A percentile compares a stretch with the other conserved stretches of the same genome.
phyloP scores from a whole-genome alignment of 2,797 vertebrate species.

The Megalops cyprinoides region DNA sequence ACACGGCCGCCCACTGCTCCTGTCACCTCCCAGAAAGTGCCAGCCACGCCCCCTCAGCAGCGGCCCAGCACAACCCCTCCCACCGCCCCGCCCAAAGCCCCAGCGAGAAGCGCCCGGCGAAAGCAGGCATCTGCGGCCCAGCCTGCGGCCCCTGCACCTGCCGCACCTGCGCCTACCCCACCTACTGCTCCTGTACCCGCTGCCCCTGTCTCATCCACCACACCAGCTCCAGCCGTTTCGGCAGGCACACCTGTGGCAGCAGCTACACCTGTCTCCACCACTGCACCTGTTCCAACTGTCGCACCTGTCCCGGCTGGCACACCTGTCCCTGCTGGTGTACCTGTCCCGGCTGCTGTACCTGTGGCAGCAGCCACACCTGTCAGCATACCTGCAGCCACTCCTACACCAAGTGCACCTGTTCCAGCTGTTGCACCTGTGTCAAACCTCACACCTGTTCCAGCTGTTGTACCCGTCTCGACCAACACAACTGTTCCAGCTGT shows the following conservation, averaged over 20 bases:
- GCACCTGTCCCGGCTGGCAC: background rate
- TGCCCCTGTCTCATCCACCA: background rate
- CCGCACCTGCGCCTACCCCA: conserved; percentile 31
- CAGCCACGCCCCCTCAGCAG: conserved; percentile 54
- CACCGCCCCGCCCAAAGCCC: conserved; percentile 71
- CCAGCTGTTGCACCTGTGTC: background rate
- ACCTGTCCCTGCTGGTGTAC: background rate
- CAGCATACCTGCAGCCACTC: conserved; percentile 29
- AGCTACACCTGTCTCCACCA: background rate
- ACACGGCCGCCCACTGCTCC: conserved; percentile 49
- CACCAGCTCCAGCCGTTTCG: conserved; percentile 37
- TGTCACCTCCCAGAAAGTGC: conserved; percentile 58
- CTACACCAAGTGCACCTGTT: conserved; percentile 3
- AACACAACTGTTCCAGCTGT: background rate
- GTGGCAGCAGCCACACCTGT: background rate
- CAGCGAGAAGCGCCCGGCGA: conserved; percentile 65
- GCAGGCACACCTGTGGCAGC: conserved; percentile 6
- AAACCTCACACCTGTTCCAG: background rate
- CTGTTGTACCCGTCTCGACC: too few relatives aligned
- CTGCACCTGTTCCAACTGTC: background rate
- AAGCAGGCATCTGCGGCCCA: conserved; percentile 57
- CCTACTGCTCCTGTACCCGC: background rate
- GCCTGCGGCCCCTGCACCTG: conserved; percentile 13
- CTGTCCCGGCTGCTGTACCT: background rate
- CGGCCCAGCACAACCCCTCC: conserved; percentile 55